Percentiles rank a stretch among this genome's conserved stretches.
phyloP scores from a whole-genome alignment of 2,888 invertebrate genomes.

The Idaea dimidiata region DNA sequence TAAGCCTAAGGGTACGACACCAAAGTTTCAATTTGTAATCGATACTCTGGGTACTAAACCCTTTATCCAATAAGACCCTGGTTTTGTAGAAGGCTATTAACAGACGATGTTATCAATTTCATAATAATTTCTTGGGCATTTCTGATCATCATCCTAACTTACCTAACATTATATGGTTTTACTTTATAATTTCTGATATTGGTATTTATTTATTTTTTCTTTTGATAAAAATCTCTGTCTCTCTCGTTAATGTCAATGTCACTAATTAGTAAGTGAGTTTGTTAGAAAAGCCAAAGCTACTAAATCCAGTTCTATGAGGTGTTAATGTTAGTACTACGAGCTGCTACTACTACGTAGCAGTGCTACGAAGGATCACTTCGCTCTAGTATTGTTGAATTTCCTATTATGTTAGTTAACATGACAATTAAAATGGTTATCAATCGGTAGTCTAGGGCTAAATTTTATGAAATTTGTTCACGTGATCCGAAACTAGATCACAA shows the following conservation, averaged over 20 bases:
- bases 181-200: neutral
- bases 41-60: slow-evolving; percentile 45
- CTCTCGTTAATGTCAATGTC: too few species aligned
- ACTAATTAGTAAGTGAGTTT: too few species aligned
- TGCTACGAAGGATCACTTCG: too few species aligned
- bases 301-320: too few species aligned
- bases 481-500: slow-evolving; percentile 38
- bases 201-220: neutral
- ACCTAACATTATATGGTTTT: neutral
- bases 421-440: too few species aligned
- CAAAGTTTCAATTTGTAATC: slow-evolving; percentile 48
- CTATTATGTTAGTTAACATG: too few species aligned
- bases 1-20: slow-evolving; percentile 49
- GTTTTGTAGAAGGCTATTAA: slow-evolving; percentile 39
- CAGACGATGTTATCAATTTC: slow-evolving; percentile 32
- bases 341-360: too few species aligned
- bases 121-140: slow-evolving; percentile 34
- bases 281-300: too few species aligned
- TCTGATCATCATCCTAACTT: slow-evolving; percentile 22
- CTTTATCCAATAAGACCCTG: slow-evolving; percentile 42
- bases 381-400: too few species aligned
- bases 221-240: too few species aligned
- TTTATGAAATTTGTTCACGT: neutral
- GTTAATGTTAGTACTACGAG: too few species aligned
- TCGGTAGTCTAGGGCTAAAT: neutral